Evolutionary conservation across 2,113 vertebrate genomes (phyloP), one percentile per base, ranked within the genome.

Genomic region (Antennarius striatus): DNA sequence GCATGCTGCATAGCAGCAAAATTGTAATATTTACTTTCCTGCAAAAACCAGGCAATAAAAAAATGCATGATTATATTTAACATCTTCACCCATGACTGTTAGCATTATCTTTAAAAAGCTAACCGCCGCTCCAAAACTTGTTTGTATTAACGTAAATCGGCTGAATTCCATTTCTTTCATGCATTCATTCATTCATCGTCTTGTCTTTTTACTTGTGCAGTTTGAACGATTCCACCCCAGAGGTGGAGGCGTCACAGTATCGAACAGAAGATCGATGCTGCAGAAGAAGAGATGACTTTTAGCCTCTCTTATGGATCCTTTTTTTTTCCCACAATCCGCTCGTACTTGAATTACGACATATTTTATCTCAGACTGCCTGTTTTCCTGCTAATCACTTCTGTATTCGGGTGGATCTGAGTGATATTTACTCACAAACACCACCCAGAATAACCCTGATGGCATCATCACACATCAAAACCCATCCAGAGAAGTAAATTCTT

Each of bases 201-300:
- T 57, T 65, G 57, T 77, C 39, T 65, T 9, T 71, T 80, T 69
- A 68, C 60, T 67, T 54, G 50, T 8, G 32, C 57, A 50, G 66
- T 12, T 29, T 50, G 16, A 56, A 48, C 64, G 56, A 52, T 51
- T 66, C 11, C 29, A 46, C 46, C 56, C 43, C 45, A 30, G 62
- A 73, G 77, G 59, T 45, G 14, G 57, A 56, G 51, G 45, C 54
- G 6, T 15, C 3, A 32, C 36, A 1, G 28, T 4, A 45, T 54
- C 16, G 15, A 1, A 11, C 12, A 17, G 11, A 12, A 43, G 39
- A 47, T 54, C 2, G 13, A 48, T 17, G 68, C 56, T 2, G 50
- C 17, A 52, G 10, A 13, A 16, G 14, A 16, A 10, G 15, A 13
- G 11, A 12, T 1, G 15, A 39, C 11, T 15, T 55, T 55, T 16